Conservation (phyloP, 2,888 invertebrate genomes). For the Hipparchia semele region DNA sequence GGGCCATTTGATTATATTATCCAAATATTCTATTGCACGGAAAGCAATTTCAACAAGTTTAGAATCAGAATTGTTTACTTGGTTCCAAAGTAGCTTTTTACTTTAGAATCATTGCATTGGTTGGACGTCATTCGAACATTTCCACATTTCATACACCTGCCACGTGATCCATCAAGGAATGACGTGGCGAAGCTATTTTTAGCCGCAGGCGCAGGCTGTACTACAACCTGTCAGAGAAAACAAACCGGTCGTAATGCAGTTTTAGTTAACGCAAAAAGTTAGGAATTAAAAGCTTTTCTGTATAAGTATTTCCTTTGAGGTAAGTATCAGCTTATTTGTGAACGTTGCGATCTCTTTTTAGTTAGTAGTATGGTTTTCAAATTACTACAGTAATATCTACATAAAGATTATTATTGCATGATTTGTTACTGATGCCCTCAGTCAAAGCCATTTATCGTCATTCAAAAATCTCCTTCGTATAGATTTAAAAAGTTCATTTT, state of each 20-base stretch:
- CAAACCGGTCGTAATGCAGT: constrained; percentile 31
- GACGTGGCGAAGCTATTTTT: constrained; percentile 40
- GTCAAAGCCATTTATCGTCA: too few relatives aligned
- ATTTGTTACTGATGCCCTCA: too few relatives aligned
- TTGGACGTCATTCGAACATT: neutral
- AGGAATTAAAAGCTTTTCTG: constrained; percentile 21
- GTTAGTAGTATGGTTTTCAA: neutral
- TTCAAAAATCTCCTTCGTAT: neutral
- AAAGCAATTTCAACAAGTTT: neutral
- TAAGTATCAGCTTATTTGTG: neutral
- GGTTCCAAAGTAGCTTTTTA: neutral
- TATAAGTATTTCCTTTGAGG: constrained; percentile 6
- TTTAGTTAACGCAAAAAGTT: constrained; percentile 32
- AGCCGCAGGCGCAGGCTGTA: constrained; percentile 33
- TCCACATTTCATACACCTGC: constrained; percentile 21
- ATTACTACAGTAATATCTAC: too few relatives aligned
- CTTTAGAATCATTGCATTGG: neutral
- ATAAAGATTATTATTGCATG: too few relatives aligned
- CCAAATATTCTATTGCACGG: neutral
- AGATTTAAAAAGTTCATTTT: neutral
- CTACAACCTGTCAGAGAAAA: constrained; percentile 38
- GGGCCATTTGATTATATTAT: neutral
- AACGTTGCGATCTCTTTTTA: neutral
- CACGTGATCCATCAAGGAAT: constrained; percentile 27
- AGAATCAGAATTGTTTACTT: neutral